Evolutionary conservation across 1,140 invertebrate species (phyloP), one percentile per base, ranked within the genome.

Genomic region (Brachionus rubens): DNA sequence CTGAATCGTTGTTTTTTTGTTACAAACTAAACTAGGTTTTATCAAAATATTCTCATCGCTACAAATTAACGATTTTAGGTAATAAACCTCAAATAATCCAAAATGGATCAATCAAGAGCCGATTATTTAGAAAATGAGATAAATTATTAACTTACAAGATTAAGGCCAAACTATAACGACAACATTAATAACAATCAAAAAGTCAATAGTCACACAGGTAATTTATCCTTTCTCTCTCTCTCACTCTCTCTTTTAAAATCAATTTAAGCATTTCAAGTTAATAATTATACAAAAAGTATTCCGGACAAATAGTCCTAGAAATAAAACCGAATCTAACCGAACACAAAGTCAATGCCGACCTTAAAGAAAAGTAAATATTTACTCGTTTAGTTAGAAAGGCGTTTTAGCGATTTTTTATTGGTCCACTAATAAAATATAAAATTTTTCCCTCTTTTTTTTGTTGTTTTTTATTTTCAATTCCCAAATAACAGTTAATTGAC

Each of bases 121-220:
- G 54, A 33, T 59, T 59, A 36, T 65, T 65, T 41, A 43, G 16
- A 19, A 65, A 65, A 65, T 65, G 59, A 65, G 59, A 65, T 65
- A 65, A 65, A 65, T 28, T 65, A 65, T 43, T 41, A 65, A 65
- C 40, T 41, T 43, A 65, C 14, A 41, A 65, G 59, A 65, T 65
- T 65, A 65, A 65, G 24, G 26, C 28, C 19, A 21, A 65, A 36
- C n/a, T n/a, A n/a, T n/a, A n/a, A n/a, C n/a, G n/a, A n/a, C n/a
- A n/a, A n/a, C n/a, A n/a, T n/a, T n/a, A n/a, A n/a, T n/a, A 21
- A 65, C 9, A 43, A 12, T 16, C 9, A 65, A 24, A 43, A 41
- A 65, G 36, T 43, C 54, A 59, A 59, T 40, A 59, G 30, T 59
- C 54, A 59, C 54, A 59, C 54, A 59, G 54, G 54, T 59, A 59